Evolutionary conservation across 1,140 invertebrate genomes (phyloP), one percentile per base, ranked within the genome.

Genomic region (Heterodera carotae): DNA sequence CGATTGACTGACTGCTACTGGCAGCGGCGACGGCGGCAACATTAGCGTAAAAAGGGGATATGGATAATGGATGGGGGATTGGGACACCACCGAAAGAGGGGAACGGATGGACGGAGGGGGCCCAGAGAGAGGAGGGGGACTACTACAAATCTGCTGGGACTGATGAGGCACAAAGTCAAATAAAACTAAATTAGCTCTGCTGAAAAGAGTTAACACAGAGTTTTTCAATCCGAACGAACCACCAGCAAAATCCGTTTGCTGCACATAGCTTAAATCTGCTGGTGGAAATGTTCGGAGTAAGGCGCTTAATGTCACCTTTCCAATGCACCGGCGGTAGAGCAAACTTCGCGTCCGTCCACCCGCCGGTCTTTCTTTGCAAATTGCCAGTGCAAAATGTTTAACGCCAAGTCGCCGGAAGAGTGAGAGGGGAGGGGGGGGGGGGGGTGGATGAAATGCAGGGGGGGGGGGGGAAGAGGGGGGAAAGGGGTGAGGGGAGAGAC

Each of bases 301-400:
- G 48, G 15, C 12, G n/a, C n/a, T n/a, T 53, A 53, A 53, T 53
- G 48, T 18, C 48, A 53, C 48, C 48, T 53, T 53, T 53, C 48
- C 18, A 22, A 15, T 53, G 48, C 48, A 22, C 48, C 18, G 12
- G 48, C 39, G 39, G 39, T 12, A 43, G 12, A 43, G 39, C 48
- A 53, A 53, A 53, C 48, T 22, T 5, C 18, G 12, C 48, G 39
- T 43, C 36, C 39, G 39, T 43, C 39, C 39, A 12, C 18, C 48
- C 15, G 12, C 48, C 48, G 1, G 48, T 22, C 18, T 53, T 53
- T 53, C 48, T 5, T 15, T 18, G 48, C 48, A 53, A 53, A 53
- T 53, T 53, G 48, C 48, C 48, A 53, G 39, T 53, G 48, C 48
- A 53, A 53, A 53, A 53, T 53, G 48, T 53, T 53, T 53, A 53